Conservation (phyloP, 1,140 invertebrate genomes). For the Pseudomyrmex cubaensis region DNA sequence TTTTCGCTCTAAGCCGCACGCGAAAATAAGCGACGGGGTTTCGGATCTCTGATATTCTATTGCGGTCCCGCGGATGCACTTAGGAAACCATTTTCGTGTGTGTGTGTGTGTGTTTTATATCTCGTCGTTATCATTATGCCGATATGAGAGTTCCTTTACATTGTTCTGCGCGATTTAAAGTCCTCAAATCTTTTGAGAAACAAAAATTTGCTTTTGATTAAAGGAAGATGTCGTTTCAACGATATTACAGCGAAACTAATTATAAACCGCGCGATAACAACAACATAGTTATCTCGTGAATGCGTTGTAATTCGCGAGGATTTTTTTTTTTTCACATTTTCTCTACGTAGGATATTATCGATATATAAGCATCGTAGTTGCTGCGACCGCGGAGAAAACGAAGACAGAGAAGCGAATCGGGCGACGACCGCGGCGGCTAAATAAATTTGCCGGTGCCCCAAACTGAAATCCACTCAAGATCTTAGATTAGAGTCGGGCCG, state of each 20-base stretch:
- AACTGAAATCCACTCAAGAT: slow-evolving; percentile 84
- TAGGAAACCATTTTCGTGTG: slow-evolving; percentile 18
- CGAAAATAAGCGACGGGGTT: slow-evolving; percentile 47
- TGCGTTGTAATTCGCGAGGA: background rate
- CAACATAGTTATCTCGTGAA: background rate
- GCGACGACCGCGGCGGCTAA: slow-evolving; percentile 71
- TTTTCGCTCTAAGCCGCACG: slow-evolving; percentile 62
- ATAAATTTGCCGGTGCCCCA: slow-evolving; percentile 80
- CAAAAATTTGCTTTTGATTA: background rate
- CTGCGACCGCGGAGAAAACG: background rate
- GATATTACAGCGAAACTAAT: background rate
- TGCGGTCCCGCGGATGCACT: slow-evolving; percentile 32
- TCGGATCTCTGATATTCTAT: slow-evolving; percentile 33
- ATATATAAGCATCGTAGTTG: slow-evolving; percentile 17
- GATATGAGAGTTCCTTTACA: background rate
- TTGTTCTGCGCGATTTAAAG: too few relatives aligned
- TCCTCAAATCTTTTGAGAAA: background rate
- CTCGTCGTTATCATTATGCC: background rate
- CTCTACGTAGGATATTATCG: background rate
- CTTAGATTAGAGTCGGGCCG: slow-evolving; percentile 83
- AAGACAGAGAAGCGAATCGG: slow-evolving; percentile 46
- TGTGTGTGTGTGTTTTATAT: too few relatives aligned
- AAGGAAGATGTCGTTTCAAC: background rate
- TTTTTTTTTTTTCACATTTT: background rate
- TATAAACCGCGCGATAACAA: background rate